Conservation (phyloP, 2,113 vertebrate genomes). For the Pitta sordida region DNA sequence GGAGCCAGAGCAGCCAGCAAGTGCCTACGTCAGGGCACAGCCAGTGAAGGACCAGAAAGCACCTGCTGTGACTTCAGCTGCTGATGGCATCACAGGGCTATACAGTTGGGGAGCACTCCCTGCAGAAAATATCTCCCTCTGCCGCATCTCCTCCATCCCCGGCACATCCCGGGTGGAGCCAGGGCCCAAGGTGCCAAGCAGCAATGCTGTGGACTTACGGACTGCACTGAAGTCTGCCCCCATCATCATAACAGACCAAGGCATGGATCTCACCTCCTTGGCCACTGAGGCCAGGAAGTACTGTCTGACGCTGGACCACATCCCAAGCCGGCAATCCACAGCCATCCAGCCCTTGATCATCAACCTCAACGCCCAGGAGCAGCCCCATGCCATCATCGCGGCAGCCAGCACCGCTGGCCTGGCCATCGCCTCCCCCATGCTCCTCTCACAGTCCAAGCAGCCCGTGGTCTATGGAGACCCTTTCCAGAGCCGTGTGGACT, state of each 20-base stretch:
- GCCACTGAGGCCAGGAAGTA: constrained; percentile 90
- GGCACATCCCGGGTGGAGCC: constrained; percentile 86
- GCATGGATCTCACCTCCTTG: constrained; percentile 96
- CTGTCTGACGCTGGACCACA: constrained; percentile 84
- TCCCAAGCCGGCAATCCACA: constrained; percentile 84
- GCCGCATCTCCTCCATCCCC: constrained; percentile 87
- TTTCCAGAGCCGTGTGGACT: constrained; percentile 90
- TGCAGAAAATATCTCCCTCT: constrained; percentile 88
- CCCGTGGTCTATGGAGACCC: constrained; percentile 92
- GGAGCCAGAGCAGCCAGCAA: constrained; percentile 67
- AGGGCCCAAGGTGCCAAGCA: constrained; percentile 74
- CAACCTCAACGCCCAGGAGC: constrained; percentile 94
- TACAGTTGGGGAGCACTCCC: constrained; percentile 84
- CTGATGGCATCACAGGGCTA: constrained; percentile 71
- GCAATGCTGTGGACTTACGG: constrained; percentile 87
- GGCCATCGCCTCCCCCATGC: constrained; percentile 87
- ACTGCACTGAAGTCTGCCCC: constrained; percentile 85
- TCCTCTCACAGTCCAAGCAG: constrained; percentile 88
- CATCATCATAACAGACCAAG: constrained; percentile 97
- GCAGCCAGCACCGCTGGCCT: constrained; percentile 85
- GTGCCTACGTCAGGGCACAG: constrained; percentile 71
- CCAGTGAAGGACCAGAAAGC: constrained; percentile 70
- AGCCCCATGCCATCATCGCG: constrained; percentile 81
- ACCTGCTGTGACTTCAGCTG: constrained; percentile 65
- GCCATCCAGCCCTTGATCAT: constrained; percentile 93